Evolutionary conservation across 2,888 invertebrate species (phyloP).

Genomic region (Callosobruchus maculatus): DNA sequence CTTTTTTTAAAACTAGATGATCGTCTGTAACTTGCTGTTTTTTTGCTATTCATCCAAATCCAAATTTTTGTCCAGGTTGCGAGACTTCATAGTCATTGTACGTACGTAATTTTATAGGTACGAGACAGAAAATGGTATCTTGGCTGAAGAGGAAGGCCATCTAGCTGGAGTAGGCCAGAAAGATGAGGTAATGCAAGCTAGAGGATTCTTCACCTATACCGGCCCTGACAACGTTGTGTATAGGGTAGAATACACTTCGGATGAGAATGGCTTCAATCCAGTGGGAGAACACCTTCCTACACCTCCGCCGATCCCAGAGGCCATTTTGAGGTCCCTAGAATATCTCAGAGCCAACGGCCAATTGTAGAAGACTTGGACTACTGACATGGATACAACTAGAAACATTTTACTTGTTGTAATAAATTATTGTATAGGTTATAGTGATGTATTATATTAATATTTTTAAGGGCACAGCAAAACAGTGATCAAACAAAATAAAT

Average conservation of each 20-base stretch:
- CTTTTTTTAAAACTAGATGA: too few relatives aligned
- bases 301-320: slow-evolving; percentile 42
- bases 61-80: too few relatives aligned
- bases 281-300: slow-evolving; percentile 51
- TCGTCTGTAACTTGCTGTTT: too few relatives aligned
- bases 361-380: neutral
- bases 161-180: slow-evolving; percentile 50
- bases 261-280: slow-evolving; percentile 58
- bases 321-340: slow-evolving; percentile 29
- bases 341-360: slow-evolving; percentile 26
- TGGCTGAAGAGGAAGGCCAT: slow-evolving; percentile 57
- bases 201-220: slow-evolving; percentile 62
- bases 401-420: neutral
- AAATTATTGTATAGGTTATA: neutral
- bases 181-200: slow-evolving; percentile 59
- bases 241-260: slow-evolving; percentile 59
- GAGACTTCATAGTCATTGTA: neutral
- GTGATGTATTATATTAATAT: neutral
- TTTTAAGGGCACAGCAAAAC: neutral
- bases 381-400: neutral
- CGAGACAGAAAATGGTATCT: slow-evolving; percentile 62
- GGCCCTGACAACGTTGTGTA: slow-evolving; percentile 59
- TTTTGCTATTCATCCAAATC: too few relatives aligned
- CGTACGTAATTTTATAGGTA: slow-evolving; percentile 45
- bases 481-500: neutral